Evolutionary conservation across 1,140 invertebrate genomes (phyloP), one percentile per base, ranked within the genome.

Genomic region (Ceratina calcarata): DNA sequence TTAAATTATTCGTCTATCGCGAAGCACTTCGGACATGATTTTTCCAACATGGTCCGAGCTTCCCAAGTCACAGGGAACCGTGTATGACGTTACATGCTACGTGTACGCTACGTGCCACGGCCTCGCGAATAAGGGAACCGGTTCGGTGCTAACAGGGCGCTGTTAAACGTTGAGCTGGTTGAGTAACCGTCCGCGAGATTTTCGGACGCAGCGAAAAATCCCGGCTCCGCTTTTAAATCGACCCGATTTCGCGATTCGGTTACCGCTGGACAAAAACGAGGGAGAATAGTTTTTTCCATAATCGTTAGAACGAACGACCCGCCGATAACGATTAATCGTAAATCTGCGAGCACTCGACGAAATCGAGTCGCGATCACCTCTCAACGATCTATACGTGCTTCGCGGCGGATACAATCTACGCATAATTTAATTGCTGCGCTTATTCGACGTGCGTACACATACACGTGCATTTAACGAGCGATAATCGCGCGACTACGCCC

Each of bases 301-400:
- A 61, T 78, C 68, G 76, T 82, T 73, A 57, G 68, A 55, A 37
- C 49, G 22, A 78, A 82, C 64, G 53, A 24, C 20, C n/a, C n/a
- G 53, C 15, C 69, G 67, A 72, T 82, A 82, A 82, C 80, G 57
- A 66, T 61, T 24, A 16, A 16, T 49, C 68, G 78, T 78, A 69
- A 69, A 58, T 65, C n/a, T 37, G n/a, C 58, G 60, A 22, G 12
- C 68, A 20, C 64, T 55, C 66, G 58, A 18, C 45, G 37, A 51
- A 81, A 81, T 64, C 66, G 60, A 70, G 66, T 71, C 20, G 75
- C 20, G 60, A 7, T 45, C 37, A 2, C 37, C 37, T 45, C 37
- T 45, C 37, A 10, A 10, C 37, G 37, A 10, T 45, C 10, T 45
- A 45, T 45, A 45, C 37, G 0, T 45, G 37, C 37, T 45, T 10